Percentiles rank a stretch among this genome's conserved stretches.
Conservation (phyloP, 2,797 vertebrate species). For the Morelia viridis region DNA sequence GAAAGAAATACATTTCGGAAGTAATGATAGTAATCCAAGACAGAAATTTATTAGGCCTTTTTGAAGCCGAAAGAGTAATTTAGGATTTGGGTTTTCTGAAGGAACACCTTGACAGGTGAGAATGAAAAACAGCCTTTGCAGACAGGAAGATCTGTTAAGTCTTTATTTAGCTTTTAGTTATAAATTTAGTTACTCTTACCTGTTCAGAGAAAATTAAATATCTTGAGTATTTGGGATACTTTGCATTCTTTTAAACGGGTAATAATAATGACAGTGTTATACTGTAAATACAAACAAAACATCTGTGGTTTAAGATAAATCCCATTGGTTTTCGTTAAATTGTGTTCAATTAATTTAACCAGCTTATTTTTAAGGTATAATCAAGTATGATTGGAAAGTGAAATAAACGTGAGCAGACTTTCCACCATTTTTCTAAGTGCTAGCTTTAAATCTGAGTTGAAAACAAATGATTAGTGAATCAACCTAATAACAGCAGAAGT, state of each 20-base stretch:
- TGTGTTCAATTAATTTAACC: neutral
- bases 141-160: neutral
- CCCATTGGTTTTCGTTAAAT: neutral
- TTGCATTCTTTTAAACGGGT: neutral
- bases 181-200: neutral
- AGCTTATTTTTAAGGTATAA: neutral
- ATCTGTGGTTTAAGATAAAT: neutral
- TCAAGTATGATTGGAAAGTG: neutral
- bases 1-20: neutral
- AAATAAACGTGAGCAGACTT: neutral
- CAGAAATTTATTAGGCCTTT: neutral
- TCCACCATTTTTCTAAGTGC: neutral
- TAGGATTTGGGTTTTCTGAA: neutral
- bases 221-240: neutral
- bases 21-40: neutral
- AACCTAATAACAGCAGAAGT: neutral
- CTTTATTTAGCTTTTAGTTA: neutral
- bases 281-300: neutral
- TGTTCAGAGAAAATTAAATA: neutral
- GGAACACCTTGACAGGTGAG: neutral
- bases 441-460: neutral
- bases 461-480: neutral
- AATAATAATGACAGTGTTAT: neutral
- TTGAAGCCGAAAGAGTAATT: neutral
- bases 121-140: neutral